Evolutionary conservation across 1,140 invertebrate species (phyloP), one percentile per base, ranked within the genome.

Genomic region (Apis dorsata): DNA sequence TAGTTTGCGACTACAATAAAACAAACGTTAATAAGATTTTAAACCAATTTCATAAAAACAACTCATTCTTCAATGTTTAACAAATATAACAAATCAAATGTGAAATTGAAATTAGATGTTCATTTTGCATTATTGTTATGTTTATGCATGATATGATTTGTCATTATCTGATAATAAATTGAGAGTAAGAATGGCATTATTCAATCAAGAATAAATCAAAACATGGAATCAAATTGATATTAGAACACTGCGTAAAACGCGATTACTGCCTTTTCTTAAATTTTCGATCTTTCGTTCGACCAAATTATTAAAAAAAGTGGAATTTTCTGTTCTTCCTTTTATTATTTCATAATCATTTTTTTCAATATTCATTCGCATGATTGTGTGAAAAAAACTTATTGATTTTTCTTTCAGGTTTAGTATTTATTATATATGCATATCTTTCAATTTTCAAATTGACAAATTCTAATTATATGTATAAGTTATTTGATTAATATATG

Each of bases 1-100:
- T 69, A 85, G 86, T 86, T 82, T 85, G 83, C 81, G 83, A 85
- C 74, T 75, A 86, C 78, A 81, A 84, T 71, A 76, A 12, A 55
- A 70, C 55, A 63, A 53, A 65, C 63, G 80, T 77, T 62, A 53
- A 77, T 69, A 82, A 55, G 34, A 75, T 81, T 76, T 77, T 82
- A 28, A 51, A 82, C 53, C 53, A 51, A 53, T 66, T 62, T 60
- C 51, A 44, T 55, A 55, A 28, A 44, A 66, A 57, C 24, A 11
- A 17, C 19, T 65, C 62, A 24, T 24, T 73, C 19, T 28, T 73
- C 53, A 12, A 59, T 57, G 24, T 21, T 17, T 24, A 57, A 53
- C 28, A n/a, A 44, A 68, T 59, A 12, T 12, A 59, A 19, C 51
- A 11, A 53, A 49, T 28, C 70, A 15, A 73, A 24, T 34, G 21